phyloP scores from a whole-genome alignment of 1,140 invertebrate genomes.

The Thaumetopoea pityocampa region DNA sequence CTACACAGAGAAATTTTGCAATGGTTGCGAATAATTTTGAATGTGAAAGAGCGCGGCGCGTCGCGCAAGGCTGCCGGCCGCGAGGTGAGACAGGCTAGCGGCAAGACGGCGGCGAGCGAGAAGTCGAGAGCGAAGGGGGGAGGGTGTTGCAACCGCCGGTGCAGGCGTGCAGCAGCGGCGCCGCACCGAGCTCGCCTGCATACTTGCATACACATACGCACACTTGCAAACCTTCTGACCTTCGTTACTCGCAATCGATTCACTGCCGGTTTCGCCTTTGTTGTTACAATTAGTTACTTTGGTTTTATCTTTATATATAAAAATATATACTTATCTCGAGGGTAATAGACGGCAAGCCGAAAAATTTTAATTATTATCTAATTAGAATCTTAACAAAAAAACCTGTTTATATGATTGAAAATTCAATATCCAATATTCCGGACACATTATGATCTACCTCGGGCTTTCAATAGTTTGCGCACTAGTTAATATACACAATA shows the following conservation, averaged over 20 bases:
- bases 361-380: constrained; percentile 8
- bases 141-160: constrained; percentile 73
- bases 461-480: no score
- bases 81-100: constrained; percentile 72
- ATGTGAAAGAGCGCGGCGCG: constrained; percentile 73
- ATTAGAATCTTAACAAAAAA: constrained; percentile 6
- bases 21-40: constrained; percentile 75
- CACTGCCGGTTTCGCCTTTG: constrained; percentile 59
- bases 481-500: no score
- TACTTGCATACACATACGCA: constrained; percentile 72
- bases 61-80: constrained; percentile 74
- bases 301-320: constrained; percentile 3
- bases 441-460: no score
- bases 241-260: constrained; percentile 72
- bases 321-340: no score
- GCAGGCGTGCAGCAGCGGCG: constrained; percentile 74
- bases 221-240: constrained; percentile 67
- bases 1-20: constrained; percentile 74
- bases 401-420: no score
- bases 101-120: constrained; percentile 72
- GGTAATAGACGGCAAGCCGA: no score
- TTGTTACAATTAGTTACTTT: constrained; percentile 39
- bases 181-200: constrained; percentile 73
- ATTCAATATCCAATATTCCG: no score
- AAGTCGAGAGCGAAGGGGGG: constrained; percentile 69